Conservation (phyloP, 2,113 vertebrate genomes). For the Pollimyrus isidori region DNA sequence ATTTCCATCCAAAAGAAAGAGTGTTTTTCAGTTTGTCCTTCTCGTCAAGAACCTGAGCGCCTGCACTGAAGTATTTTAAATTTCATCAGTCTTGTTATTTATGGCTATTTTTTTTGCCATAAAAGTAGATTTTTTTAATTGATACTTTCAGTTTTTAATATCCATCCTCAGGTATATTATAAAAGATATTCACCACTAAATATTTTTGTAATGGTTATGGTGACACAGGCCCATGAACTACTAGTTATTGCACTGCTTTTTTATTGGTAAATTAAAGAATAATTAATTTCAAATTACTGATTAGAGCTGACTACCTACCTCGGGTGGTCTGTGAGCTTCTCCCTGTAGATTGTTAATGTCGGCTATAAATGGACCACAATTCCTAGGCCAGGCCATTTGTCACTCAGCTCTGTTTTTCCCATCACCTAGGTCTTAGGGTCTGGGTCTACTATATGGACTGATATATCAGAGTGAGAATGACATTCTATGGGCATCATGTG, state of each 20-base stretch:
- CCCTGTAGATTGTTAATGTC: neutral
- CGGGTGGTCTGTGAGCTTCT: neutral
- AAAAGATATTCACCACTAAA: neutral
- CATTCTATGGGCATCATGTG: slow-evolving; percentile 47
- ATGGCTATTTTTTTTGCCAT: neutral
- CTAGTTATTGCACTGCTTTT: neutral
- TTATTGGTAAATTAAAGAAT: neutral
- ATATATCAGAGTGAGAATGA: slow-evolving; percentile 23
- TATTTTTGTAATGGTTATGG: neutral
- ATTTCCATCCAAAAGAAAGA: neutral
- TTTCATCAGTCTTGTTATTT: neutral
- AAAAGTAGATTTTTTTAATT: neutral
- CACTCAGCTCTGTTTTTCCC: neutral
- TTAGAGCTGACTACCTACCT: neutral
- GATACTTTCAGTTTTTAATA: neutral
- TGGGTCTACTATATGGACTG: neutral
- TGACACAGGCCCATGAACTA: neutral
- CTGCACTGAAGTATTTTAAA: neutral
- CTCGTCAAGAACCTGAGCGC: neutral
- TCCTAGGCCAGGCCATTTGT: neutral
- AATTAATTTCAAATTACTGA: neutral
- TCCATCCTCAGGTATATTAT: neutral
- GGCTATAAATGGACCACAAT: neutral
- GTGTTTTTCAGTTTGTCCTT: neutral
- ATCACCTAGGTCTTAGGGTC: neutral